These are phyloP conservation scores for Tetragonula clypearis DNA, from an alignment of 1,140 invertebrate genomes.

Conservation along the genomic window DNA sequence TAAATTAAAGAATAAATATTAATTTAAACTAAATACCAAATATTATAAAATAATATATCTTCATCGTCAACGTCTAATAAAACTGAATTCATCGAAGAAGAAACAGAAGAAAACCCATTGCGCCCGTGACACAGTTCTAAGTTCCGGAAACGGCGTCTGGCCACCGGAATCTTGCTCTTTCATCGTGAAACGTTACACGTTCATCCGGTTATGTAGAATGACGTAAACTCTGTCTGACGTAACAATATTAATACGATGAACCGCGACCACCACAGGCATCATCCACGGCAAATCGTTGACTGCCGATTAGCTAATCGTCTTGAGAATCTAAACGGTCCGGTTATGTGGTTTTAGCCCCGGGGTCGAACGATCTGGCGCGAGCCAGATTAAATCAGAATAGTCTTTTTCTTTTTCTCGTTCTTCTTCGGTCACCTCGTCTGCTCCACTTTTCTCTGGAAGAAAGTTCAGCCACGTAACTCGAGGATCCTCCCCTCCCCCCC, in stretches of 20 bases:
- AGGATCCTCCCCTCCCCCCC: neutral
- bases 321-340: conserved; percentile 69
- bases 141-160: neutral
- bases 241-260: conserved; percentile 66
- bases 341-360: conserved; percentile 60
- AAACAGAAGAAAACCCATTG: neutral
- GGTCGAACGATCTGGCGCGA: conserved; percentile 26
- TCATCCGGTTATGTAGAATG: conserved; percentile 9
- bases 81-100: neutral
- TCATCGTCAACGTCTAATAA: neutral
- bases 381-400: conserved; percentile 54
- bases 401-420: neutral
- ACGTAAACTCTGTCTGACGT: conserved; percentile 43
- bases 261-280: conserved; percentile 57
- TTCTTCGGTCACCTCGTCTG: conserved; percentile 7
- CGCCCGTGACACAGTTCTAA: neutral
- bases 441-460: conserved; percentile 47
- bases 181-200: conserved; percentile 32
- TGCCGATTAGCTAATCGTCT: conserved; percentile 72
- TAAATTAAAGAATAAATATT: neutral
- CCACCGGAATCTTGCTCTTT: neutral
- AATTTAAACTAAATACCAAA: neutral
- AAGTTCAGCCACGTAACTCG: conserved; percentile 3
- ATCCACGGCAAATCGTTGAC: conserved; percentile 70
- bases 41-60: neutral